Conservation (phyloP, 2,113 vertebrate species). For the Sander vitreus region DNA sequence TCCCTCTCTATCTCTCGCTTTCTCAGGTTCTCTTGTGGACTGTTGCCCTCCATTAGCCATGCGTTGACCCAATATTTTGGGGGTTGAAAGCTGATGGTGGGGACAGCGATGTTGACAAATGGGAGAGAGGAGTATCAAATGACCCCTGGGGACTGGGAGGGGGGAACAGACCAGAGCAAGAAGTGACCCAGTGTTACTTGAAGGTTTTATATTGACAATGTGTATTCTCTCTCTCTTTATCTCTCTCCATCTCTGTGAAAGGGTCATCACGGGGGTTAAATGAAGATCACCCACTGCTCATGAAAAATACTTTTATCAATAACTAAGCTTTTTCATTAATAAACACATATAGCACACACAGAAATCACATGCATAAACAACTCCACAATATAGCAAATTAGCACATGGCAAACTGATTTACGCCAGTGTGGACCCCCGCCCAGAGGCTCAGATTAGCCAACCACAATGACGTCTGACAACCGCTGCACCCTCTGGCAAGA, state of each 20-base stretch:
- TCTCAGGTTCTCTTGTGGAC: constrained; percentile 35
- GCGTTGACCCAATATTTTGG: constrained; percentile 73
- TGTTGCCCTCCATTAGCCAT: constrained; percentile 69
- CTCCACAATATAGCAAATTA: not conserved
- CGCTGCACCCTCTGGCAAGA: constrained; percentile 26
- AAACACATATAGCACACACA: not conserved
- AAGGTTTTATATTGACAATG: constrained; percentile 42
- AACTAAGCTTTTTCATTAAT: constrained; percentile 3
- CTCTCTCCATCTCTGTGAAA: constrained; percentile 23
- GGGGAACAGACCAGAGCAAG: constrained; percentile 50
- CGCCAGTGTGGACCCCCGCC: constrained; percentile 16
- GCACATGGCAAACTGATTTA: constrained; percentile 12
- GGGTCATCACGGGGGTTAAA: constrained; percentile 53
- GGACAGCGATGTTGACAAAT: constrained; percentile 75
- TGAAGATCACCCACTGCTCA: constrained; percentile 29
- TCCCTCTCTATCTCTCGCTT: constrained; percentile 7
- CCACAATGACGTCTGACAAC: constrained; percentile 64
- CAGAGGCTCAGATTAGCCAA: constrained; percentile 66
- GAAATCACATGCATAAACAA: constrained; percentile 2
- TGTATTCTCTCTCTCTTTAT: constrained; percentile 17
- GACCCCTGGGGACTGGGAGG: constrained; percentile 64
- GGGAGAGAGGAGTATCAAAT: constrained; percentile 73
- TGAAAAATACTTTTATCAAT: constrained; percentile 32
- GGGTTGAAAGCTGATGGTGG: constrained; percentile 44
- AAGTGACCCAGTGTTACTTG: constrained; percentile 67